phyloP scores from a whole-genome alignment of 2,113 vertebrate genomes.

The Malurus melanocephalus region DNA sequence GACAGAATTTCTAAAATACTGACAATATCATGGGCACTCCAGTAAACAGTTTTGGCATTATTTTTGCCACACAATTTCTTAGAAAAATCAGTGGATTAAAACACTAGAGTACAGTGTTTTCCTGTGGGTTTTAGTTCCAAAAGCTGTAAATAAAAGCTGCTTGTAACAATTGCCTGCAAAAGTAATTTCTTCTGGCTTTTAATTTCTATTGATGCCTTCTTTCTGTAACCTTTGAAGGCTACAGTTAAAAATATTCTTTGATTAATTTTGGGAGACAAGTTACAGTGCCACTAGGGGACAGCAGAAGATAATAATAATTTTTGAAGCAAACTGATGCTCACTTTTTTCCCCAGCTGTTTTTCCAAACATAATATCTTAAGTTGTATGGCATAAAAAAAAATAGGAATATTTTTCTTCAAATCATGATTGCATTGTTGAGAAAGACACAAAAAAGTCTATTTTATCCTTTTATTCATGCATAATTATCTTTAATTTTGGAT shows the following conservation, averaged over 20 bases:
- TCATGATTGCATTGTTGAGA: neutral
- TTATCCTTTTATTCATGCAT: neutral
- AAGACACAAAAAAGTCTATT: neutral
- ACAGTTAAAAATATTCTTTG: neutral
- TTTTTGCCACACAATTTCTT: neutral
- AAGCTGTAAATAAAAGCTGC: neutral
- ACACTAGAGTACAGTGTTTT: neutral
- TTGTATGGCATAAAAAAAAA: neutral
- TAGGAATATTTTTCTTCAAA: neutral
- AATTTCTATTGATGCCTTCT: neutral
- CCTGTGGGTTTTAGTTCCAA: neutral
- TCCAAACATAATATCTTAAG: neutral
- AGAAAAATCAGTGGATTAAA: neutral
- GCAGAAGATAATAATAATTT: conserved; percentile 54
- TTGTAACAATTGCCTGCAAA: neutral
- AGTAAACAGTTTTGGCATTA: neutral
- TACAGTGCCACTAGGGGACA: conserved; percentile 71
- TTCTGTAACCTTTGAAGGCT: neutral
- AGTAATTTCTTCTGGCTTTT: neutral
- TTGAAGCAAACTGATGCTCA: neutral
- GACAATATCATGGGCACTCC: neutral
- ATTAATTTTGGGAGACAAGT: neutral
- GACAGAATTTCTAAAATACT: neutral
- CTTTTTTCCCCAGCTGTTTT: neutral
- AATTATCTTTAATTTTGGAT: neutral